Conservation (phyloP, 2,888 invertebrate species). For the Hyposoter dolosus region DNA sequence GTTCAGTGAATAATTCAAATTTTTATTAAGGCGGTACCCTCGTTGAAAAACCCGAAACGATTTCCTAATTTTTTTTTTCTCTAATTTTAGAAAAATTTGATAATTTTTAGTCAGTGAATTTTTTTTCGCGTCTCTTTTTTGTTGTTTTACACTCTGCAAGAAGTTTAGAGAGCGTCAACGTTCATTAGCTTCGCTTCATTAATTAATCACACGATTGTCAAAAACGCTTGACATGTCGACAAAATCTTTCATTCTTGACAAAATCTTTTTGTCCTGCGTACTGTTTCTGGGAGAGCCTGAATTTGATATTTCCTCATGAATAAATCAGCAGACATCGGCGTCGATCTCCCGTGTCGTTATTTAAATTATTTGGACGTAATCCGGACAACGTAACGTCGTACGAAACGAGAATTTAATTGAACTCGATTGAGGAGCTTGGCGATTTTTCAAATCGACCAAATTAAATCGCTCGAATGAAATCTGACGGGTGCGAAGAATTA, state of each 20-base stretch:
- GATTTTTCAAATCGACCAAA: background rate
- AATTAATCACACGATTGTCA: background rate
- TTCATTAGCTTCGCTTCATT: background rate
- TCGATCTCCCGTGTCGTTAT: conserved; percentile 39
- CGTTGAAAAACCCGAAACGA: too few relatives aligned
- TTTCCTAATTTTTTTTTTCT: too few relatives aligned
- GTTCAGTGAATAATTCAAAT: background rate
- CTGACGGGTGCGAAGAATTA: background rate
- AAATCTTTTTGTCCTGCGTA: background rate
- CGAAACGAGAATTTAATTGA: background rate
- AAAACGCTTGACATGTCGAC: conserved; percentile 1
- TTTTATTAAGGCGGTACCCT: background rate
- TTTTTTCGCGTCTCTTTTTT: background rate
- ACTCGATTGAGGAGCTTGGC: background rate
- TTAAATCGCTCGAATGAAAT: background rate
- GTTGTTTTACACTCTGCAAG: background rate
- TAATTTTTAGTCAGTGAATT: background rate
- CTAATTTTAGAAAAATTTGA: background rate
- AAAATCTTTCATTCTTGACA: background rate
- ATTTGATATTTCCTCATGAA: conserved; percentile 17
- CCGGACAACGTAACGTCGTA: background rate
- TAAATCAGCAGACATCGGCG: conserved; percentile 29
- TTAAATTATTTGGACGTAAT: conserved; percentile 37
- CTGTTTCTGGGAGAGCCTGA: background rate
- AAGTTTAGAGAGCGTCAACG: too few relatives aligned